phyloP scores from a whole-genome alignment of 1,140 invertebrate species.

The Drosophila persimilis region DNA sequence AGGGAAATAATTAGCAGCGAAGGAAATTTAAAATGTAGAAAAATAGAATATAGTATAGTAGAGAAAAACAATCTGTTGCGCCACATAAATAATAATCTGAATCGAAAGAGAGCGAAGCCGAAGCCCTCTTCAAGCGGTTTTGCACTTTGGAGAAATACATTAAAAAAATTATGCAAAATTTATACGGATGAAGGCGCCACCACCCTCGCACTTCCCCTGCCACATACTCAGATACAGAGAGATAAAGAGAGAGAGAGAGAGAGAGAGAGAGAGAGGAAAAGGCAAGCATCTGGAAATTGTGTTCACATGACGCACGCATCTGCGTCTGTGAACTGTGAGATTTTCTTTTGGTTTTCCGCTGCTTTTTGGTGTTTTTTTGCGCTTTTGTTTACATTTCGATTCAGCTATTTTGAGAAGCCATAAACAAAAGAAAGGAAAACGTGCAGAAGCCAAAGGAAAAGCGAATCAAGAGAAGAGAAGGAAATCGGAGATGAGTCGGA shows the following conservation, averaged over 20 bases:
- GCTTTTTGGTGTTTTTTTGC: slow-evolving; percentile 51
- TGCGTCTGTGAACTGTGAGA: slow-evolving; percentile 43
- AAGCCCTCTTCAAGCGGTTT: slow-evolving; percentile 69
- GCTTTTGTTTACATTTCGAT: slow-evolving; percentile 78
- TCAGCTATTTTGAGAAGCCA: slow-evolving; percentile 78
- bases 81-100: slow-evolving; percentile 66
- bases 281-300: slow-evolving; percentile 72
- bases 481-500: slow-evolving; percentile 48
- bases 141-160: slow-evolving; percentile 69
- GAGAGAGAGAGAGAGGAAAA: not conserved
- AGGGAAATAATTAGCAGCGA: slow-evolving; percentile 27
- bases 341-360: slow-evolving; percentile 34
- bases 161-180: slow-evolving; percentile 68
- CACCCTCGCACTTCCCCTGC: slow-evolving; percentile 2
- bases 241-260: not conserved
- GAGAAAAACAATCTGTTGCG: slow-evolving; percentile 50
- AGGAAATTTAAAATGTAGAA: slow-evolving; percentile 18
- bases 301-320: slow-evolving; percentile 75
- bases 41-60: slow-evolving; percentile 10
- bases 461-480: not conserved
- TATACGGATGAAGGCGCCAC: slow-evolving; percentile 7
- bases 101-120: slow-evolving; percentile 26
- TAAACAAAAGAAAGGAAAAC: slow-evolving; percentile 77
- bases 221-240: slow-evolving; percentile 18
- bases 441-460: slow-evolving; percentile 43